Conservation (phyloP, 2,113 vertebrate species). For the Asarcornis scutulata region DNA sequence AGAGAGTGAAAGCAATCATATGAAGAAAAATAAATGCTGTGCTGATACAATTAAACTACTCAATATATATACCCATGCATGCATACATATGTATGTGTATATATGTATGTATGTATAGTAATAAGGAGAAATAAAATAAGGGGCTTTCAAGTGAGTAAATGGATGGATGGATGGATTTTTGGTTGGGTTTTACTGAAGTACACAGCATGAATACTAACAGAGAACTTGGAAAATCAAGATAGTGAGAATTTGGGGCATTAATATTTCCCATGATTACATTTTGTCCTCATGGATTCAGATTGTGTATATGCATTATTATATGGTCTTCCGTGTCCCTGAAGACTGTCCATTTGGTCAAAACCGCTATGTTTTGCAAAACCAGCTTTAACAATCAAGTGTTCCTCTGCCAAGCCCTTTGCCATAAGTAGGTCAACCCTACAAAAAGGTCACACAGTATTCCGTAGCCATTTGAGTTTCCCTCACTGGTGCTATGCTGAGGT, state of each 20-base stretch:
- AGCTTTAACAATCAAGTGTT: neutral
- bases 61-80: neutral
- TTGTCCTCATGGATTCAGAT: neutral
- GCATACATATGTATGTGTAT: neutral
- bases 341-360: neutral
- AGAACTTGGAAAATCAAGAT: neutral
- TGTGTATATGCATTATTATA: neutral
- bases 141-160: neutral
- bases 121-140: neutral
- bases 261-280: neutral
- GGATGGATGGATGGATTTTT: neutral
- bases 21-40: neutral
- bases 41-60: neutral
- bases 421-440: neutral
- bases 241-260: neutral
- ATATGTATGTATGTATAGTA: neutral
- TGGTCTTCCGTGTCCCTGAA: neutral
- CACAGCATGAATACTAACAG: neutral
- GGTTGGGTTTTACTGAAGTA: neutral
- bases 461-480: neutral
- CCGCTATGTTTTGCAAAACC: neutral
- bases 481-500: fast-evolving
- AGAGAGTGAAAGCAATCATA: neutral
- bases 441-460: neutral
- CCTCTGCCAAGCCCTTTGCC: neutral